Evolutionary conservation across 2,888 invertebrate genomes (phyloP), one percentile per base, ranked within the genome.

Genomic region (Drymonia ruficornis): DNA sequence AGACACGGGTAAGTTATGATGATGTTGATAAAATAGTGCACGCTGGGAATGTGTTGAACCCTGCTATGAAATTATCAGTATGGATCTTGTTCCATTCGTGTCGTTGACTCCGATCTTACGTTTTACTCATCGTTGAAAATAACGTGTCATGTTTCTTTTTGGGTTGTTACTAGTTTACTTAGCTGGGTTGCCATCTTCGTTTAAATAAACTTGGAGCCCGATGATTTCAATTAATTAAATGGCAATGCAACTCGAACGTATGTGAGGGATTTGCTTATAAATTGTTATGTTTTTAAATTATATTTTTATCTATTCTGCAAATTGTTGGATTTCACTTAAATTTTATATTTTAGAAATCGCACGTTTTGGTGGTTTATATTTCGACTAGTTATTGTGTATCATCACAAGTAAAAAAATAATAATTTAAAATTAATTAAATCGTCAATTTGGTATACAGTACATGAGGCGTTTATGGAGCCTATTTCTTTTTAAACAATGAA

Each of bases 281-380:
- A 55, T 55, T 60, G 56, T 65, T 63, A 52, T 49, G 55, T 59
- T 40, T 59, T 36, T 53, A 59, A 53, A 57, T 57, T 59, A 40
- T 65, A 55, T 57, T 52, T 54, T 50, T 56, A 52, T 61, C 43
- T 55, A 56, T 58, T 65, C 58, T 69, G 59, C 58, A 68, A 65
- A 70, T 59, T 65, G 50, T 74, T 76, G 66, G 66, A 73, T 70
- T 77, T 75, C 67, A 69, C 65, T 53, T 59, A 52, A 43, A 59
- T 60, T 59, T 52, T 50, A 53, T 49, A 18, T 42, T 28, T 18
- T 1, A 45, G 7, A 45, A 0, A 28, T 15, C 36, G 31, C 38
- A 40, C 52, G 23, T 40, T 50, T 46, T 40, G 44, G 16, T 44
- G 52, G 49, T 16, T 49, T 47, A 28, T 19, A 40, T 52, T 40